Base-by-base conservation (phyloP, 2,797 vertebrate species). In the Scolopax rusticola region DNA sequence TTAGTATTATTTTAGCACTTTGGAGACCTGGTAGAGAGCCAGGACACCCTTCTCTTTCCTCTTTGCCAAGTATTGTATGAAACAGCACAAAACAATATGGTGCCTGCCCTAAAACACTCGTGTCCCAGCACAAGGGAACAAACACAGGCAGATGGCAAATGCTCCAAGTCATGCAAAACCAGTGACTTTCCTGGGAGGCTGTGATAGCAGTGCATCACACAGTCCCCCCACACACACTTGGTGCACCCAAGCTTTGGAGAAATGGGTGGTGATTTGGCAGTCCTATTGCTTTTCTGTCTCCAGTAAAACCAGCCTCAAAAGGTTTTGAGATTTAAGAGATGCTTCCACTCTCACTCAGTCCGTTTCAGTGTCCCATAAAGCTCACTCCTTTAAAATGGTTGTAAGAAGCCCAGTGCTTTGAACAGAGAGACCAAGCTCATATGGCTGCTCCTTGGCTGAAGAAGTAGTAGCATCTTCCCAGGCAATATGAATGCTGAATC, bases 1-100 rank as follows among this genome's bases (percentile, higher is more conserved):
- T 65, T 84, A 57, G 82, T 82, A 56, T 95, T 94, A 91, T 92
- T 93, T 94, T 91, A 88, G 93, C 89, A 84, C 83, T 95, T 90
- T 48, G 80, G 77, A 94, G 93, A 65, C 36, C n/a, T 84, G 87
- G 80, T 69, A 61, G 19, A 48, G 19, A 65, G 74, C 91, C 95
- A 93, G 69, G 73, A 56, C 1, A 0, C 83, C 73, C 74, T 87
- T 76, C 56, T 91, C 57, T 54, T 71, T 64, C 73, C 45, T 74
- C 70, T 83, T 77, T 93, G 95, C 95, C 71, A 95, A 94, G 75
- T 41, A 83, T 85, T 96, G 73, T 91, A 63, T 21, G 63, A 87
- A 94, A 74, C 21, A 59, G 82, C 91, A 73, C 65, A 76, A 83
- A 95, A 75, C 83, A 89, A 79, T n/a, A 63, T 75, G 73, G 70